These are phyloP conservation scores for Paratrypauchen microcephalus DNA, from an alignment of 2,797 vertebrate species.

Conservation along the genomic window DNA sequence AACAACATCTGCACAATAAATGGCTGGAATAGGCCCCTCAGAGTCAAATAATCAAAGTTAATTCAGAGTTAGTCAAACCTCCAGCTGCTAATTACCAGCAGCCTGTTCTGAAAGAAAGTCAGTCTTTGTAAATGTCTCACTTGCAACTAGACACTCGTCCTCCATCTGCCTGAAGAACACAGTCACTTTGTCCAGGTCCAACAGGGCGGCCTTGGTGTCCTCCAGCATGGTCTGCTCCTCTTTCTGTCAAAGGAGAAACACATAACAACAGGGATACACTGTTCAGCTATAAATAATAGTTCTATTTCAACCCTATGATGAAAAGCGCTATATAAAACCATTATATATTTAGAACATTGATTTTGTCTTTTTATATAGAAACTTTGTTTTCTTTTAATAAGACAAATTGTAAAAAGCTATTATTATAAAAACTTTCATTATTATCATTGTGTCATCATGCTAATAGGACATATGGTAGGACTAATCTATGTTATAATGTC, in stretches of 20 bases:
- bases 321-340: too few relatives aligned
- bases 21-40: slow-evolving; percentile 34
- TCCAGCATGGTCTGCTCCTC: slow-evolving; percentile 93
- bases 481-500: too few relatives aligned
- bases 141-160: slow-evolving; percentile 91
- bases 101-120: slow-evolving; percentile 45
- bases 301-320: background rate
- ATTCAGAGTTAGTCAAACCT: slow-evolving; percentile 44
- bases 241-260: slow-evolving; percentile 74
- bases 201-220: slow-evolving; percentile 90
- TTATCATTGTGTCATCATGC: too few relatives aligned
- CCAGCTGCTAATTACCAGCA: slow-evolving; percentile 61
- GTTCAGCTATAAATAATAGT: background rate
- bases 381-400: too few relatives aligned
- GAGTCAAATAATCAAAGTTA: slow-evolving; percentile 50
- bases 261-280: slow-evolving; percentile 7
- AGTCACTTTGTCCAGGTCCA: slow-evolving; percentile 93
- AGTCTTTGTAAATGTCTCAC: slow-evolving; percentile 78
- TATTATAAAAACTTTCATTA: too few relatives aligned
- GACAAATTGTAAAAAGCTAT: too few relatives aligned
- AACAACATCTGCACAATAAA: slow-evolving; percentile 20
- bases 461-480: too few relatives aligned
- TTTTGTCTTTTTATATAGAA: too few relatives aligned
- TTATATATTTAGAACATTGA: too few relatives aligned
- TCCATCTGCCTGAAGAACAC: slow-evolving; percentile 92